Evolutionary conservation across 2,888 invertebrate genomes (phyloP), one percentile per base, ranked within the genome.

Genomic region (Lagria hirta): DNA sequence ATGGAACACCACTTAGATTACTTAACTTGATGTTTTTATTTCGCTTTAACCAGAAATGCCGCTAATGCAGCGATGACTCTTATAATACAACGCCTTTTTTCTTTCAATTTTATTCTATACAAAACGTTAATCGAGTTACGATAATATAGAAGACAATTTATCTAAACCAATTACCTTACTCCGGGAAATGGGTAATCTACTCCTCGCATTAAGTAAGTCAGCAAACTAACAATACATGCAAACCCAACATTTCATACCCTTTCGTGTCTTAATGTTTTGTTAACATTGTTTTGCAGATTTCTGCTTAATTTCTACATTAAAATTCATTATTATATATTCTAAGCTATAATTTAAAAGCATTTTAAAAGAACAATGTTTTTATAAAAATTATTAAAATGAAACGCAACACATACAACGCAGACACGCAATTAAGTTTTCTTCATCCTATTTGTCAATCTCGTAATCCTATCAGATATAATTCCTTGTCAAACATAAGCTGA

Each of bases 381-480:
- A 18, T 6, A 18, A 18, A 18, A 18, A 18, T 6, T 18, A 43
- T 36, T 34, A 16, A 17, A 17, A 30, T 29, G 22, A 23, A 38
- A 38, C 38, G 20, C 6, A 4, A 4, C 38, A 43, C 48, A 53
- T 54, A 58, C 54, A 55, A 55, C 57, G 58, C 58, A 58, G 62
- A 65, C 65, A 65, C 59, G 61, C 63, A 65, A 66, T 66, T 68
- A 68, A 66, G 64, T 57, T 58, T 58, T 60, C 62, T 63, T 64
- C 63, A 68, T 67, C 69, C 68, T 66, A 66, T 68, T 68, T 68
- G 68, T 68, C 69, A 68, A 68, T 69, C 67, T 63, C 56, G 65
- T 69, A 68, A 69, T 67, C 68, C 66, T 64, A 68, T 69, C 69
- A 67, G 65, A 66, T 61, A 61, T 68, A 68, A 69, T 68, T 67